Evolutionary conservation across 2,888 invertebrate genomes (phyloP), one percentile per base, ranked within the genome.

Genomic region (Apantesis nais): DNA sequence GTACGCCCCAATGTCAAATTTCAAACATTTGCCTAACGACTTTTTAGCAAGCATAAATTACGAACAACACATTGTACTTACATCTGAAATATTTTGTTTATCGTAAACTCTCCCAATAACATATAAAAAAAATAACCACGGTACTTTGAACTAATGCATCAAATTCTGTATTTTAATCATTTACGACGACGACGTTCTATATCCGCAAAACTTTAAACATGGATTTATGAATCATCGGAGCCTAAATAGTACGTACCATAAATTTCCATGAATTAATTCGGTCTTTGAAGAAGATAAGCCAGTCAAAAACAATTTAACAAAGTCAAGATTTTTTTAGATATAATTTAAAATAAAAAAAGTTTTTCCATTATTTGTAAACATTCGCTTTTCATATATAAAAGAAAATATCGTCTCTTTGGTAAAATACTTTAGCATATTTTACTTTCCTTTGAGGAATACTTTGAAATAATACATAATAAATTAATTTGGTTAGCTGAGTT

Each of bases 301-400:
- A 64, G 55, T 69, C 55, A 69, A 68, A 73, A 70, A 69, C 44
- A 73, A 70, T 70, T 71, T 69, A n/a, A 68, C 65, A 70, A 75
- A 73, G 67, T 63, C 63, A 52, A 60, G 60, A 66, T 44, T 71
- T 73, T 69, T 64, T 72, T 72, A 31, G 44, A 37, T 60, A 58
- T 55, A 67, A 73, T 75, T 74, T 68, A 64, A 64, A 39, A 63
- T 70, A 22, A 71, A 52, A 68, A 60, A 71, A 70, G 41, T 70
- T 71, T 69, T 70, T 69, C 67, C 52, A 64, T 58, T 62, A 67
- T 69, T 80, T 55, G 25, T 64, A 71, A 73, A 69, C 65, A 58
- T 69, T 71, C 22, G 25, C 73, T 72, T 52, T 60, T 25, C 29
- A 25, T 39, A 29, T 58, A 52, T 63, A 37, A 60, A 58, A 31